Evolutionary conservation across 2,888 invertebrate species (phyloP).

Genomic region (Cryptophagus acutangulus): DNA sequence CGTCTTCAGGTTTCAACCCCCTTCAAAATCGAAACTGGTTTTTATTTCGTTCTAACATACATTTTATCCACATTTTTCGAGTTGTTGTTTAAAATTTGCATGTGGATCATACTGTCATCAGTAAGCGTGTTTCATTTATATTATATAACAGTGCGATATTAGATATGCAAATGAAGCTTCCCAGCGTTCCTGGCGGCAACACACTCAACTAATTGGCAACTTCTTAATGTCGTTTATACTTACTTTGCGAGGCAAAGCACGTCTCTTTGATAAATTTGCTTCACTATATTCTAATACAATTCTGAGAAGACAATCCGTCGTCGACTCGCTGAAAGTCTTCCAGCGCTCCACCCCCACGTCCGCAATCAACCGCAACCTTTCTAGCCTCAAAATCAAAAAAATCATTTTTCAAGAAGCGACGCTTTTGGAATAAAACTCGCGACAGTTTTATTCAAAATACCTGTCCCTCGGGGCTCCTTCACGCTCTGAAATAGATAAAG

Average conservation of each 20-base stretch:
- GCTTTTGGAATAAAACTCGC: too few relatives aligned
- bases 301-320: slow-evolving; percentile 38
- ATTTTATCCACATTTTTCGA: background rate
- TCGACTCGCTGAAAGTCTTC: slow-evolving; percentile 2
- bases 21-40: slow-evolving; percentile 5
- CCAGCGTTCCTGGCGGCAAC: slow-evolving; percentile 42
- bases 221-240: slow-evolving; percentile 51
- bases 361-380: background rate
- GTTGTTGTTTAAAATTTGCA: background rate
- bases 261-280: slow-evolving; percentile 49
- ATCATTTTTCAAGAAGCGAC: background rate
- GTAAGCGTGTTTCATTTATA: slow-evolving; percentile 41
- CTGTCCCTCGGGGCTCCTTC: too few relatives aligned
- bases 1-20: slow-evolving; percentile 11
- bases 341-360: background rate
- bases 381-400: background rate
- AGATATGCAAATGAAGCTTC: slow-evolving; percentile 47
- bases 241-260: slow-evolving; percentile 49
- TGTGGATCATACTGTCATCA: slow-evolving; percentile 14
- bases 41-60: slow-evolving; percentile 3
- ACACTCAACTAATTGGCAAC: slow-evolving; percentile 50
- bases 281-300: slow-evolving; percentile 44
- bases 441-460: too few relatives aligned
- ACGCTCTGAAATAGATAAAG: too few relatives aligned
- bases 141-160: slow-evolving; percentile 47